A percentile compares a stretch with the other conserved stretches of the same genome.
Evolutionary conservation across 2,113 vertebrate species (phyloP).

Genomic region (Motacilla alba): DNA sequence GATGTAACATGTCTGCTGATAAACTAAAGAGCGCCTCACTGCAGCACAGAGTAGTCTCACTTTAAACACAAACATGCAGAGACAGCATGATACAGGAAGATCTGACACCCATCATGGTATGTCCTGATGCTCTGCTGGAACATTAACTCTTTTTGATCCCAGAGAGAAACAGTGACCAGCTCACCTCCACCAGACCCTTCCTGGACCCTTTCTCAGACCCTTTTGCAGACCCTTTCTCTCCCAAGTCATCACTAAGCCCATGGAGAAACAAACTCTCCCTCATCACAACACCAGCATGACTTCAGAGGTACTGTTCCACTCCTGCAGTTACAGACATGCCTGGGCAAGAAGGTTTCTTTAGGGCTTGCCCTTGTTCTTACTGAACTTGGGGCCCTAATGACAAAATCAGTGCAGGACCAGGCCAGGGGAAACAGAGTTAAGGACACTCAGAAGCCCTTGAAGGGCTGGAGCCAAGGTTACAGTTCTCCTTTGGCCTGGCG

Average conservation of each 20-base stretch:
- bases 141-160: not conserved
- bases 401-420: not conserved
- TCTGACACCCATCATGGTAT: not conserved
- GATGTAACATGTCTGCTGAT: not conserved
- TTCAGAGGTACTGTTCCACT: not conserved
- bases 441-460: not conserved
- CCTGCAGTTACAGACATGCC: not conserved
- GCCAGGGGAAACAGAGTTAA: not conserved
- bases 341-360: not conserved
- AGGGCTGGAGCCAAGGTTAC: not conserved
- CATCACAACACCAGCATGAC: fast-evolving
- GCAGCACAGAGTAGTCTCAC: not conserved
- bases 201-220: not conserved
- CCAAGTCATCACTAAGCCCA: not conserved
- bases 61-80: not conserved
- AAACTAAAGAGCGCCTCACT: not conserved
- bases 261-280: not conserved
- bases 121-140: not conserved
- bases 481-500: not conserved
- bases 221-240: not conserved
- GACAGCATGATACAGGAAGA: not conserved
- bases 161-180: not conserved
- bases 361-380: not conserved
- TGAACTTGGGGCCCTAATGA: not conserved
- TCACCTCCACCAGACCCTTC: not conserved